phyloP scores from a whole-genome alignment of 2,888 invertebrate species.

The Mythimna lalbum region DNA sequence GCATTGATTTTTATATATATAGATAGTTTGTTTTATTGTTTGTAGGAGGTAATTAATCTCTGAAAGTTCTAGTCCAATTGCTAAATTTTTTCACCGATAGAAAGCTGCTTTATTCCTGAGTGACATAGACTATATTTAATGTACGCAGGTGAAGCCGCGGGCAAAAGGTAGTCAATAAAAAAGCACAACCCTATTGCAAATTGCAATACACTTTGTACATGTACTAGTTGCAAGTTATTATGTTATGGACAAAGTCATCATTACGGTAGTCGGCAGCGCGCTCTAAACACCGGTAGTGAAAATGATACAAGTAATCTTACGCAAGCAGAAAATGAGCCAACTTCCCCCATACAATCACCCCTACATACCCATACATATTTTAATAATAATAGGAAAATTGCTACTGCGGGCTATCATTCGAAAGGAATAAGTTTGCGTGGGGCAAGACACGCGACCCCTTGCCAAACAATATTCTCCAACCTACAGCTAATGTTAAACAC shows the following conservation, averaged over 20 bases:
- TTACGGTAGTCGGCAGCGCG: constrained; percentile 50
- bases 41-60: too few relatives aligned
- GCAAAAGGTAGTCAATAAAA: too few relatives aligned
- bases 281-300: constrained; percentile 67
- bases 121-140: too few relatives aligned
- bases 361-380: constrained; percentile 69
- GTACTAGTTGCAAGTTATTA: constrained; percentile 42
- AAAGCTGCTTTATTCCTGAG: too few relatives aligned
- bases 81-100: too few relatives aligned
- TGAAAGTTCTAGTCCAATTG: too few relatives aligned
- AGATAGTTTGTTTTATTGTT: too few relatives aligned
- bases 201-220: constrained; percentile 13
- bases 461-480: constrained; percentile 32
- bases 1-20: too few relatives aligned
- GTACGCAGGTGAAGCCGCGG: too few relatives aligned
- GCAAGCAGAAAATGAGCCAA: constrained; percentile 78
- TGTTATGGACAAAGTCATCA: constrained; percentile 56
- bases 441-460: constrained; percentile 79
- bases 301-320: constrained; percentile 72
- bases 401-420: constrained; percentile 82
- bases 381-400: constrained; percentile 86
- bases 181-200: constrained; percentile 31
- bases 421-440: constrained; percentile 75
- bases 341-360: constrained; percentile 69
- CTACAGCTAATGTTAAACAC: constrained; percentile 44